Evolutionary conservation across 2,888 invertebrate genomes (phyloP).

Genomic region (Seladonia tumulorum): DNA sequence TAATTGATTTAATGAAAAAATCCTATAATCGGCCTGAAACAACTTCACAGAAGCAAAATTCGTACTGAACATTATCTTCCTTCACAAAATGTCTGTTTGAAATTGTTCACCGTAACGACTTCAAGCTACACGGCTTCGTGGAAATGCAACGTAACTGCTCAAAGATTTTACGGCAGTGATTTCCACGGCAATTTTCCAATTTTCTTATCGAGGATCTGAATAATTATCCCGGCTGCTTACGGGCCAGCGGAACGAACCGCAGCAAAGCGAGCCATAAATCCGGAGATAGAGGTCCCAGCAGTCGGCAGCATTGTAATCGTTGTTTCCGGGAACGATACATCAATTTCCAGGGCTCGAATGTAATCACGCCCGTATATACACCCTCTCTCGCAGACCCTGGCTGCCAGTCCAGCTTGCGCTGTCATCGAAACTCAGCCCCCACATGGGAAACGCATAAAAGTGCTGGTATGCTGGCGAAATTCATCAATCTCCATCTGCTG

Average conservation of each 20-base stretch:
- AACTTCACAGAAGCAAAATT: too few relatives aligned
- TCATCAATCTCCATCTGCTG: constrained; percentile 1
- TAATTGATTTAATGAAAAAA: too few relatives aligned
- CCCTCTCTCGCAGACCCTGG: not conserved
- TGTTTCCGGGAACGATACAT: constrained; percentile 1
- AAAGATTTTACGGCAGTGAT: not conserved
- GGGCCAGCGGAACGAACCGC: not conserved
- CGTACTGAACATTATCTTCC: too few relatives aligned
- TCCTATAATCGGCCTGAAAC: too few relatives aligned
- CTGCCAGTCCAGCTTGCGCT: not conserved
- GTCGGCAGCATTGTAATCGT: constrained; percentile 6
- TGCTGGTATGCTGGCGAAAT: not conserved
- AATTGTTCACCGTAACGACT: not conserved
- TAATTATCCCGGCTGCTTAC: not conserved
- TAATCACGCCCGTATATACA: constrained; percentile 21
- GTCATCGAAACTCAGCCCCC: not conserved
- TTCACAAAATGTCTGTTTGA: not conserved
- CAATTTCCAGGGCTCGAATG: not conserved
- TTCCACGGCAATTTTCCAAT: constrained; percentile 28
- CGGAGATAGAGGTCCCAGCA: not conserved
- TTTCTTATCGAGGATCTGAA: not conserved
- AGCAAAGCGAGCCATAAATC: constrained; percentile 12
- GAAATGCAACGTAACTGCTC: not conserved
- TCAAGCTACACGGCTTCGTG: not conserved
- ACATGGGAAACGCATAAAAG: not conserved